phyloP scores from a whole-genome alignment of 2,113 vertebrate species.

The Catharus minimus region DNA sequence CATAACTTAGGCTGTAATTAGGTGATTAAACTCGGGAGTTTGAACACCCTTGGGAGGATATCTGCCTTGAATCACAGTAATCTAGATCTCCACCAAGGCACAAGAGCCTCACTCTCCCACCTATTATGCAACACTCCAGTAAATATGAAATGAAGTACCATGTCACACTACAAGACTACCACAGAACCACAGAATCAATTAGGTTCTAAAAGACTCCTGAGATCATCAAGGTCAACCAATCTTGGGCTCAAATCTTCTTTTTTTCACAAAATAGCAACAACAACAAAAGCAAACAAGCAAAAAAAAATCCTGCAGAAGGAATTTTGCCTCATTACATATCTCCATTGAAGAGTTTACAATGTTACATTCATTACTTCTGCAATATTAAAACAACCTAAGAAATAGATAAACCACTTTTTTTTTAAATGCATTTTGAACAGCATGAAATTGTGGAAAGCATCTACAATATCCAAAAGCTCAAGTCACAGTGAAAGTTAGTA shows the following conservation, averaged over 20 bases:
- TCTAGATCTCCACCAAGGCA: neutral
- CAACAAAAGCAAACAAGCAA: neutral
- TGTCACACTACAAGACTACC: neutral
- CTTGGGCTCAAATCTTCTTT: neutral
- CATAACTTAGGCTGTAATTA: neutral
- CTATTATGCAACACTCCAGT: neutral
- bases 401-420: neutral
- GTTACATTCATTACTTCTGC: neutral
- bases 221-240: neutral
- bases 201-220: neutral
- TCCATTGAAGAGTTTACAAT: neutral
- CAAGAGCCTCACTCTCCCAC: neutral
- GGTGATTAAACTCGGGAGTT: neutral
- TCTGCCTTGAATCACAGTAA: neutral
- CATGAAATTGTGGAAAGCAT: neutral
- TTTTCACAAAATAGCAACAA: neutral
- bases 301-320: neutral
- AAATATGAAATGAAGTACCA: neutral
- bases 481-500: neutral
- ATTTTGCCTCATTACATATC: neutral
- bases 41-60: neutral
- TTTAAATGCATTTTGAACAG: neutral
- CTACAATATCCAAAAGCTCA: neutral
- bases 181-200: accelerated
- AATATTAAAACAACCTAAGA: neutral